phyloP scores from a whole-genome alignment of 2,113 vertebrate genomes.

The Larimichthys crocea region DNA sequence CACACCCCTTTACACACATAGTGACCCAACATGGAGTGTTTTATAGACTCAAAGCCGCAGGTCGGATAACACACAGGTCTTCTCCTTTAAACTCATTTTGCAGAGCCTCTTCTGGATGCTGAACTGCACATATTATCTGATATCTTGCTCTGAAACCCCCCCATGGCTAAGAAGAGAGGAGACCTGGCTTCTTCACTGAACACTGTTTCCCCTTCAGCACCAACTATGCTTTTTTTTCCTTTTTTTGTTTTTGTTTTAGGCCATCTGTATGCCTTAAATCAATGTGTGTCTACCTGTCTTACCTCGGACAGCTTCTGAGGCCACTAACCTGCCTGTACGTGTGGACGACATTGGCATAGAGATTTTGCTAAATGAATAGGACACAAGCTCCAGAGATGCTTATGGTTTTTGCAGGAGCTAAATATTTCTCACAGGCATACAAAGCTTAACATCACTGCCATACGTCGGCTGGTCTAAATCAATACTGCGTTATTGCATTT shows the following conservation, averaged over 20 bases:
- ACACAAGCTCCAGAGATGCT: slow-evolving; percentile 37
- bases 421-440: slow-evolving; percentile 46
- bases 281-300: slow-evolving; percentile 62
- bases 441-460: slow-evolving; percentile 63
- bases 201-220: slow-evolving; percentile 46
- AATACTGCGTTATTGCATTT: slow-evolving; percentile 68
- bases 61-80: slow-evolving; percentile 71
- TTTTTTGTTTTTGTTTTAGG: slow-evolving; percentile 49
- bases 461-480: slow-evolving; percentile 59
- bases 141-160: slow-evolving; percentile 28
- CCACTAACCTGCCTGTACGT: slow-evolving; percentile 50
- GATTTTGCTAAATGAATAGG: slow-evolving; percentile 48
- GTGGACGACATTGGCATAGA: slow-evolving; percentile 40
- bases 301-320: slow-evolving; percentile 62
- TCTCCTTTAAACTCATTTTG: slow-evolving; percentile 45
- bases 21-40: slow-evolving; percentile 59
- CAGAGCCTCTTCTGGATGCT: slow-evolving; percentile 62
- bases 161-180: slow-evolving; percentile 36
- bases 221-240: slow-evolving; percentile 64
- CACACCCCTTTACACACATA: background rate
- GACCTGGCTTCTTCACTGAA: slow-evolving; percentile 45
- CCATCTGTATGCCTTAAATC: slow-evolving; percentile 82
- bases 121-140: slow-evolving; percentile 59
- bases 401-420: slow-evolving; percentile 60
- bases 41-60: slow-evolving; percentile 69